Base-by-base conservation (phyloP, 2,113 vertebrate genomes). In the Lepus americanus region DNA sequence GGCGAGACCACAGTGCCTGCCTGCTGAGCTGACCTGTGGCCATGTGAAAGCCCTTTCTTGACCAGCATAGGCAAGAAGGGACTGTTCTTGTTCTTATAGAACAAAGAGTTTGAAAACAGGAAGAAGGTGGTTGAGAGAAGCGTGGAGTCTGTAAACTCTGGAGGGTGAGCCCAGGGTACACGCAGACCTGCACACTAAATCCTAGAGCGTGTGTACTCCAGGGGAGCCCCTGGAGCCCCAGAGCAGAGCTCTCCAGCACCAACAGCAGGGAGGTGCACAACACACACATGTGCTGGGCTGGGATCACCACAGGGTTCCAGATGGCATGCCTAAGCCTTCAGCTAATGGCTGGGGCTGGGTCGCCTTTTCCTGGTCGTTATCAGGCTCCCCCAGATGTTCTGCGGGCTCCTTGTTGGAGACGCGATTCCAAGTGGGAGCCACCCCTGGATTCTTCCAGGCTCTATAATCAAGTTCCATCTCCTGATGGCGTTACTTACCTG, bases 401-500 rank as follows among this genome's bases (percentile, higher is more conserved):
- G 6, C 9, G n/a, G 53, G 73, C 39, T 77, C 36, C 17, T 73
- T 29, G 25, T 25, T 51, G 12, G 23, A 66, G 14, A 76, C 9
- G 31, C 0, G 25, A 73, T 70, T 76, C 55, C 81, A 51, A 63
- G 27, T 12, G 31, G 69, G 20, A 55, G 31, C 49, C 73, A 9
- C 53, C 49, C 6, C 17, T 19, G 36, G 9, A 7, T 39, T 90
- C 55, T 76, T 69, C 63, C 16, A 22, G 14, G 19, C 19, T 33
- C 11, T 29, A 17, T 55, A 44, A 82, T 82, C 72, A 14, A 70
- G 67, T 53, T 80, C 53, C 49, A 61, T 20, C 8, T n/a, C 49
- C 23, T 0, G 2, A 14, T 0, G 27, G 23, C 11, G 2, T 59
- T 33, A 55, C 97, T 95, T 87, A 99, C 99, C 99, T 99, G 99